phyloP scores from a whole-genome alignment of 1,140 invertebrate genomes.

The Caenorhabditis elegans region DNA sequence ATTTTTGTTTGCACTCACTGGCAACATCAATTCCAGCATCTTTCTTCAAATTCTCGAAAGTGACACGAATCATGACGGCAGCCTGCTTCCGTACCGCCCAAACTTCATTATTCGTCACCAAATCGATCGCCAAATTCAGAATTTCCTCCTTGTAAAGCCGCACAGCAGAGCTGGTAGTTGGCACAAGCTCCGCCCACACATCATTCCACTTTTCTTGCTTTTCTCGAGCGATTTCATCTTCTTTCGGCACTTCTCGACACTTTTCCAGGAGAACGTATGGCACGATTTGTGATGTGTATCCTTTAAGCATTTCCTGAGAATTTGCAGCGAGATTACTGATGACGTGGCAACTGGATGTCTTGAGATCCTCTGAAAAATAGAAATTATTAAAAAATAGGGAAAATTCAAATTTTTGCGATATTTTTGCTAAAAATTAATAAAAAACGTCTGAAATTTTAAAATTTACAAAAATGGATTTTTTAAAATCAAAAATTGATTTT shows the following conservation, averaged over 20 bases:
- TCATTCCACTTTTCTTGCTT: constrained; percentile 77
- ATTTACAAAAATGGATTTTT: too few relatives aligned
- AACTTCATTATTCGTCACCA: constrained; percentile 76
- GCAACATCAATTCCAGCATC: background rate
- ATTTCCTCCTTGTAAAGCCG: constrained; percentile 77
- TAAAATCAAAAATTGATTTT: too few relatives aligned
- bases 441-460: too few relatives aligned
- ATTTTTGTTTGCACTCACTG: background rate
- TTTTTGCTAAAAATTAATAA: too few relatives aligned
- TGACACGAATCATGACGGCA: constrained; percentile 78
- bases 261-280: constrained; percentile 85
- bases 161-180: constrained; percentile 79
- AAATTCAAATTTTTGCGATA: too few relatives aligned
- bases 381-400: too few relatives aligned
- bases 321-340: constrained; percentile 80
- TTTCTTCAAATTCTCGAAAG: constrained; percentile 64
- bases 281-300: constrained; percentile 77
- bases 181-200: constrained; percentile 83
- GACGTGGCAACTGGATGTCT: constrained; percentile 77
- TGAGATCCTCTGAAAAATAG: constrained; percentile 70
- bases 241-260: constrained; percentile 73
- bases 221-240: constrained; percentile 49
- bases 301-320: constrained; percentile 80
- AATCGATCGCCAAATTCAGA: constrained; percentile 73
- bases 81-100: constrained; percentile 85